A percentile compares a stretch with the other conserved stretches of the same genome.
phyloP scores from a whole-genome alignment of 2,888 invertebrate species.

The Leptopilina syphax region DNA sequence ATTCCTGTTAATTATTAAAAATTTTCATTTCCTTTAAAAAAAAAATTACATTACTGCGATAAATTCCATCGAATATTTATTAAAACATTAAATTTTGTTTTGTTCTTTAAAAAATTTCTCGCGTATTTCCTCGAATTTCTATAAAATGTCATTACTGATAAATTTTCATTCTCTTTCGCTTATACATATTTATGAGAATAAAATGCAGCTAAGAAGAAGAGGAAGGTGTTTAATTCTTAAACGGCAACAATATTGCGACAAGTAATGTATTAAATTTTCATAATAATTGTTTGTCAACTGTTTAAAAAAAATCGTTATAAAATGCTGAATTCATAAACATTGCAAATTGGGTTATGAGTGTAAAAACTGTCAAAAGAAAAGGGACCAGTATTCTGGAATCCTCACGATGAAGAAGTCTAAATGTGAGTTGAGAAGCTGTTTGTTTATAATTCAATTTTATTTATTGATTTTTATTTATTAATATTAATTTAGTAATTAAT shows the following conservation, averaged over 20 bases:
- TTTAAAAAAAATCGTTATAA: slow-evolving; percentile 51
- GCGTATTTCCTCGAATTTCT: no score
- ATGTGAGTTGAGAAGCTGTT: slow-evolving; percentile 56
- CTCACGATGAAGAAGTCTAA: slow-evolving; percentile 60
- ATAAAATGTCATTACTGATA: no score
- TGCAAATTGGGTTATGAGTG: slow-evolving; percentile 52
- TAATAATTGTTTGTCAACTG: slow-evolving; percentile 9
- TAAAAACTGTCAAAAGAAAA: slow-evolving; percentile 40
- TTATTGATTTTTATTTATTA: background rate
- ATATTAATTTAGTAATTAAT: background rate
- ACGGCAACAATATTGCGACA: background rate
- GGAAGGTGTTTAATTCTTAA: background rate
- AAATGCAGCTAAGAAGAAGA: background rate
- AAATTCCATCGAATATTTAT: no score
- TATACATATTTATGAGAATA: background rate
- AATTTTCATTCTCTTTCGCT: no score
- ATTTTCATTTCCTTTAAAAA: no score
- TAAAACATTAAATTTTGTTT: no score
- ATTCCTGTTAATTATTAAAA: no score
- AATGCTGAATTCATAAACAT: slow-evolving; percentile 63
- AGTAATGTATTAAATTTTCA: background rate
- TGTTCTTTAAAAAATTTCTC: no score
- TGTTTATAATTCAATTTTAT: background rate
- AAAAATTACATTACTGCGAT: no score
- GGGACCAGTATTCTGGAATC: slow-evolving; percentile 48